A percentile compares a stretch with the other conserved stretches of the same genome.
phyloP scores from a whole-genome alignment of 2,888 invertebrate species.

The Polyommatus iphigenia region DNA sequence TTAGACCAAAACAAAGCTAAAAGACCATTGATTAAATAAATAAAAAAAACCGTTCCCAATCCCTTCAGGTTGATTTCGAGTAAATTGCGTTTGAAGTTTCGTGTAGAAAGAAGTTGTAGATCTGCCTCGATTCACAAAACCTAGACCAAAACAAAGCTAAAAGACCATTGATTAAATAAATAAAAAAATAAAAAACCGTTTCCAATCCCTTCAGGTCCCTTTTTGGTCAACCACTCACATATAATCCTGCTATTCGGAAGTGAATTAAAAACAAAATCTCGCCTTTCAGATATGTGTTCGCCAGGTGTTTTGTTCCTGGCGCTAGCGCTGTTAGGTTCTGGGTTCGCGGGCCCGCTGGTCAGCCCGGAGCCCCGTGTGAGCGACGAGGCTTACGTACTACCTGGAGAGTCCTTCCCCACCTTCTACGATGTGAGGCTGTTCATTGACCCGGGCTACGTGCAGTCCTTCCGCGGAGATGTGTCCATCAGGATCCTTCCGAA shows the following conservation, averaged over 20 bases:
- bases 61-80: no score
- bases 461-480: constrained; percentile 69
- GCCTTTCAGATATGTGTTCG: constrained; percentile 66
- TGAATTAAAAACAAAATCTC: constrained; percentile 24
- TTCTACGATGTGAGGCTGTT: constrained; percentile 75
- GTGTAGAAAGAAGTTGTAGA: no score
- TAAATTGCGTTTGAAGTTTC: no score
- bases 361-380: constrained; percentile 40
- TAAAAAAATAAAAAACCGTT: no score
- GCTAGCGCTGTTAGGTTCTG: constrained; percentile 54
- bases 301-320: constrained; percentile 50
- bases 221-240: no score
- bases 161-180: no score
- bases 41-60: no score
- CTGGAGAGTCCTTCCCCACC: constrained; percentile 72
- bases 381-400: constrained; percentile 71
- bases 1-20: no score
- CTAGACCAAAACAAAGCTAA: no score
- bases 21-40: no score
- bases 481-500: constrained; percentile 60
- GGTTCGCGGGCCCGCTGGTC: constrained; percentile 48
- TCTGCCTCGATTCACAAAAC: no score
- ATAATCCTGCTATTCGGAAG: background rate
- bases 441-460: constrained; percentile 65
- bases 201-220: no score